Base-by-base conservation (phyloP, 37 sponge, comb jelly and placozoan genomes). In the Axinella damicornis region DNA sequence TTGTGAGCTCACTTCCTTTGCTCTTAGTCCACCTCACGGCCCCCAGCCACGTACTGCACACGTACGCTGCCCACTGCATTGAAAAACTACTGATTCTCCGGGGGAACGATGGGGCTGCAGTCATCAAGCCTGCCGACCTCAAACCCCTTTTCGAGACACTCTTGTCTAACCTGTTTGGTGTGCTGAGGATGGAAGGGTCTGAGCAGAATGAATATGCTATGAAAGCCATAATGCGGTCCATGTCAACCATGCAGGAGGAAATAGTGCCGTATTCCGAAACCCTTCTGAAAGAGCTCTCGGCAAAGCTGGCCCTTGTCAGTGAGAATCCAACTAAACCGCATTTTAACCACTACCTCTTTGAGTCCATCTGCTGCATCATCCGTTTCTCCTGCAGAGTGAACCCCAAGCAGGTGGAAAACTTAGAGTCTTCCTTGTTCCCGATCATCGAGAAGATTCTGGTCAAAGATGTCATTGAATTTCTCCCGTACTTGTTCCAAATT, bases 301-400 rank as follows among this genome's bases (percentile, higher is more conserved):
- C 65, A 20, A 97, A 97, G 87, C 81, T 97, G 53, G 74, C 71
- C 11, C 72, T 80, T 20, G 98, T 97, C 28, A 91, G 94, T 73
- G 73, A 90, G 82, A 99, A 99, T 53, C 99, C 99, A 0, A 93
- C 91, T 62, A 93, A 95, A 56, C 99, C 99, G 5, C 96, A 99
- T 82, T 99, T 99, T 74, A 99, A 99, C 81, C 99, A 99, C 72
- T 99, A 97, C 76, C 88, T 99, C 33, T 99, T 99, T 91, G 99
- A 99, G 78, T 87, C 91, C 21, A 93, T 99, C 69, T 89, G 96
- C 52, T 97, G 96, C 78, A 74, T 95, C 31, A 92, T 99, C 40
- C 79, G 91, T 6, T 69, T 70, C 56, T 80, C 87, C 5, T 94
- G 97, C 62, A 64, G 80, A 21, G 70, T 64, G 18, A 65, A 93